Evolutionary conservation across 1,140 invertebrate species (phyloP).

Genomic region (Drosophila suzukii): DNA sequence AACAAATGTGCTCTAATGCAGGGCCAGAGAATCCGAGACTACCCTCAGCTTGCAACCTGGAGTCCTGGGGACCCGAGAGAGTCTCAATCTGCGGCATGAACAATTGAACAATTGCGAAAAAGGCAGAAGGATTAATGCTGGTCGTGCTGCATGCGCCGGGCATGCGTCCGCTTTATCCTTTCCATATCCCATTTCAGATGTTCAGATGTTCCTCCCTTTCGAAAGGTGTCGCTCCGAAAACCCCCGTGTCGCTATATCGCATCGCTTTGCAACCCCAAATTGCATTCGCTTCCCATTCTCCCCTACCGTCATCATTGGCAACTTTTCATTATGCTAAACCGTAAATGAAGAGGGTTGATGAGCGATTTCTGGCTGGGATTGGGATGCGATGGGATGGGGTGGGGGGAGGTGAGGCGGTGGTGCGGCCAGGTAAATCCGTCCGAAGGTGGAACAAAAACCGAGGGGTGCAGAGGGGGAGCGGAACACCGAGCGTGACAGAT

Average conservation of each 20-base stretch:
- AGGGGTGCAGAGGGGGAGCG: slow-evolving; percentile 11
- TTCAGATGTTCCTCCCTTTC: slow-evolving; percentile 26
- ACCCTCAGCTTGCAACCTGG: slow-evolving; percentile 15
- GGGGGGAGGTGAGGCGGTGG: slow-evolving; percentile 6
- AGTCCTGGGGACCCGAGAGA: slow-evolving; percentile 1
- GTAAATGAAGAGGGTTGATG: slow-evolving; percentile 80
- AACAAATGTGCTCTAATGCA: slow-evolving; percentile 66
- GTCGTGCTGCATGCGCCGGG: slow-evolving; percentile 54
- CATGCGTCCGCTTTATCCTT: slow-evolving; percentile 18
- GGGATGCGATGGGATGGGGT: not conserved
- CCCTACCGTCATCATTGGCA: slow-evolving; percentile 61
- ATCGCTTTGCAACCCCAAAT: slow-evolving; percentile 77
- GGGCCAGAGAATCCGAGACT: slow-evolving; percentile 18
- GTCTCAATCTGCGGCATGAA: slow-evolving; percentile 46
- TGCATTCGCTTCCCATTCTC: slow-evolving; percentile 61
- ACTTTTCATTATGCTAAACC: slow-evolving; percentile 82
- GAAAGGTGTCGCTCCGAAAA: slow-evolving; percentile 57
- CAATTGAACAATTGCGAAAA: slow-evolving; percentile 79
- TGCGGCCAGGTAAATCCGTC: slow-evolving; percentile 53
- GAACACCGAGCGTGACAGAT: slow-evolving; percentile 71
- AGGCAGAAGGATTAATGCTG: slow-evolving; percentile 79
- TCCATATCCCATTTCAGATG: slow-evolving; percentile 37
- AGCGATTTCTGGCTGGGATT: slow-evolving; percentile 2
- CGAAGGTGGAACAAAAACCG: slow-evolving; percentile 45
- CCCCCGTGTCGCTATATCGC: slow-evolving; percentile 19